These are phyloP conservation scores for Xestoiulus laeticollis DNA, from an alignment of 2,888 invertebrate genomes.

Conservation along the genomic window DNA sequence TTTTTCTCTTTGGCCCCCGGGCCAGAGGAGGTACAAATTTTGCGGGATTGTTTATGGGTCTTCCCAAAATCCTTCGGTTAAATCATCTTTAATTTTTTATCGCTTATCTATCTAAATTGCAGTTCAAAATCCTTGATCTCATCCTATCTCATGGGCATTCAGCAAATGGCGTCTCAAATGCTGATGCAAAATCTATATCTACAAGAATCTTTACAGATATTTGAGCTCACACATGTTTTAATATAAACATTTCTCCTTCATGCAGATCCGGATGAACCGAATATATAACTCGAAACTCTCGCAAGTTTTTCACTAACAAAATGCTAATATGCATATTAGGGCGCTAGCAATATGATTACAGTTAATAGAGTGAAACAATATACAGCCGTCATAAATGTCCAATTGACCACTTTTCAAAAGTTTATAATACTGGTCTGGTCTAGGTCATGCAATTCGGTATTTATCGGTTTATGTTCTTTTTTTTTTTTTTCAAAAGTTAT, in stretches of 20 bases:
- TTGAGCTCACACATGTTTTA: not conserved
- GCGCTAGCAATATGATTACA: not conserved
- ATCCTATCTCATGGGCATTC: not conserved
- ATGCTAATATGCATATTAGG: not conserved
- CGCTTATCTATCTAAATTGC: not conserved
- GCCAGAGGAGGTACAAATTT: not conserved
- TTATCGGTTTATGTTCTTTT: not conserved
- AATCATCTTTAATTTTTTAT: slow-evolving; percentile 28
- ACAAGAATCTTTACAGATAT: not conserved
- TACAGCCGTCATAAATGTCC: not conserved
- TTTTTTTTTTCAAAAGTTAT: not conserved
- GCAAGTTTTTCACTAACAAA: not conserved
- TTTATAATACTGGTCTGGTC: not conserved
- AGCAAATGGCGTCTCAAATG: not conserved
- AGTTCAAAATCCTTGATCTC: slow-evolving; percentile 34
- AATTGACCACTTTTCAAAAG: not conserved
- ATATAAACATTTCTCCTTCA: not conserved
- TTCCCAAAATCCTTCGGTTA: slow-evolving; percentile 31
- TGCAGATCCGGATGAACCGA: not conserved
- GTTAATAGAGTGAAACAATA: slow-evolving; percentile 39
- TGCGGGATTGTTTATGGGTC: not conserved
- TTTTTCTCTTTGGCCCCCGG: not conserved
- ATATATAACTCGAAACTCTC: not conserved
- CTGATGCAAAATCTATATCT: not conserved
- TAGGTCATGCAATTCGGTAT: not conserved